A percentile compares a stretch with the other conserved stretches of the same genome.
Conservation (phyloP, 30 jellyfish, hydroid and myxozoan species). For the Aurelia sp. region DNA sequence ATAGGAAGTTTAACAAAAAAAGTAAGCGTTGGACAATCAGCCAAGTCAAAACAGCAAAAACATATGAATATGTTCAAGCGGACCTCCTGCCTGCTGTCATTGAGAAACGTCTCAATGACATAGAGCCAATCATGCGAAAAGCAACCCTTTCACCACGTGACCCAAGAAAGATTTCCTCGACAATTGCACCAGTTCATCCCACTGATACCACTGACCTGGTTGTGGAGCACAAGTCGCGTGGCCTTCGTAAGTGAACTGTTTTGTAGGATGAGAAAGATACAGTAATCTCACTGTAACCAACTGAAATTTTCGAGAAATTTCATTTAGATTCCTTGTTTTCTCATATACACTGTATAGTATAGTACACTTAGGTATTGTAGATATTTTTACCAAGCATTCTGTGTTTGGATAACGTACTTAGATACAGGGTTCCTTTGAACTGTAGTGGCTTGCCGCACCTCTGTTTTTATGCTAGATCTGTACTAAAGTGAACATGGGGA, state of each 20-base stretch:
- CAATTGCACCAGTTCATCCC: slow-evolving; percentile 5
- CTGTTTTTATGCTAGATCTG: too few species aligned
- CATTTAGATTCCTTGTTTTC: too few species aligned
- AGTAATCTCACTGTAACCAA: too few species aligned
- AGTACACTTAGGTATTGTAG: too few species aligned
- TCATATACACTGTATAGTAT: too few species aligned
- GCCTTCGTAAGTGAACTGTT: not conserved
- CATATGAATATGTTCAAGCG: not conserved
- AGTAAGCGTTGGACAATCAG: not conserved
- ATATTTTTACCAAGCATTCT: too few species aligned
- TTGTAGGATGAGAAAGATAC: not conserved
- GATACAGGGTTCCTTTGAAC: too few species aligned
- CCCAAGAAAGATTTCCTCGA: not conserved
- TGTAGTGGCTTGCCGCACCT: too few species aligned
- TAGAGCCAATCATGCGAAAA: not conserved
- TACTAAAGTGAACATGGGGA: too few species aligned
- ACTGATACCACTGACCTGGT: not conserved
- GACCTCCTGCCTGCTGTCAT: not conserved
- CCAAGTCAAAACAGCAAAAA: not conserved
- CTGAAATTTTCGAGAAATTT: too few species aligned
- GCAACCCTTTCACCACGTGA: not conserved
- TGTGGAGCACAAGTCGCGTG: not conserved
- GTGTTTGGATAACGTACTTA: too few species aligned
- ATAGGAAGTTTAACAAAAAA: not conserved
- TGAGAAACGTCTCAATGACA: not conserved